A percentile compares a stretch with the other conserved stretches of the same genome.
Evolutionary conservation across 2,888 invertebrate species (phyloP).

Genomic region (Sepiola atlantica): DNA sequence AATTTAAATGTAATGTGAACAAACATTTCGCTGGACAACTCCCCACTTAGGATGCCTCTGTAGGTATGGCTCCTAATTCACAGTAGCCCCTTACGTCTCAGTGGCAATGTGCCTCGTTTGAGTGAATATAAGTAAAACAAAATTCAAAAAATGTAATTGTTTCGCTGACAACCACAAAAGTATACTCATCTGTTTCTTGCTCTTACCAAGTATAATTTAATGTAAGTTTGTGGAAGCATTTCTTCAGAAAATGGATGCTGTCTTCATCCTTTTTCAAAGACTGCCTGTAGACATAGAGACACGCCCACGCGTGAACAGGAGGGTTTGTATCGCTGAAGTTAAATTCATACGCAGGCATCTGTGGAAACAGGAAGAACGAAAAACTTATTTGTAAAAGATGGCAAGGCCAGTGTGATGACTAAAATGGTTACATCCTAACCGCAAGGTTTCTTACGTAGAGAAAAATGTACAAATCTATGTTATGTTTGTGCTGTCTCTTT

Average conservation of each 20-base stretch:
- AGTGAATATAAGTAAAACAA: no score
- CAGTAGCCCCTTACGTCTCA: no score
- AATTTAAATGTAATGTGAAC: no score
- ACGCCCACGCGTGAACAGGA: constrained; percentile 73
- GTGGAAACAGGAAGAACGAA: constrained; percentile 41
- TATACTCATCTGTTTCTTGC: not conserved
- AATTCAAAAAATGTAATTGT: no score
- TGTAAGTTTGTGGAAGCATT: constrained; percentile 66
- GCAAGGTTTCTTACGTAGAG: no score
- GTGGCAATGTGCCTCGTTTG: no score
- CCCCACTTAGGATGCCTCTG: no score
- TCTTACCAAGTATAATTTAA: constrained; percentile 70
- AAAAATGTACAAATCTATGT: no score
- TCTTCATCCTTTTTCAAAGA: constrained; percentile 48
- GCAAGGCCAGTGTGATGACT: not conserved
- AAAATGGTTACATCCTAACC: not conserved
- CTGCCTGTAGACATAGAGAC: constrained; percentile 57
- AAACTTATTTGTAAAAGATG: not conserved
- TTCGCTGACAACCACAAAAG: no score
- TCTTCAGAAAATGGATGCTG: constrained; percentile 61
- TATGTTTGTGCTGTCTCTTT: not conserved
- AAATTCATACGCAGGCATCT: constrained; percentile 73
- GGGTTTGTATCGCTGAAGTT: constrained; percentile 71
- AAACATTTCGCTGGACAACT: no score
- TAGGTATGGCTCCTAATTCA: no score